These are phyloP conservation scores for Lochmaea capreae DNA, from an alignment of 2,888 invertebrate species.

Conservation along the genomic window DNA sequence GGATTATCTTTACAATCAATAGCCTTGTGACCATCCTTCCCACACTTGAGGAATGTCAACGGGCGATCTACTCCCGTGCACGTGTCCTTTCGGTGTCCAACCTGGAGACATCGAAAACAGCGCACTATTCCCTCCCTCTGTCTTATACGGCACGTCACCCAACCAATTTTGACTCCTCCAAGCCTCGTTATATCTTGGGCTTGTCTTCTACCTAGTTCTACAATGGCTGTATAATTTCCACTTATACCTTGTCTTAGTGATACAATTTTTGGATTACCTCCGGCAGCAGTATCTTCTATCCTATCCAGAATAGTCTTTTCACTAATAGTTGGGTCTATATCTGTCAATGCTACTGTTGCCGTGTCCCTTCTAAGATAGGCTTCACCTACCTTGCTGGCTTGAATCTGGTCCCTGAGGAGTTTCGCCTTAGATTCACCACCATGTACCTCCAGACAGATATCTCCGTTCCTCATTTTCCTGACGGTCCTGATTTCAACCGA, in stretches of 20 bases:
- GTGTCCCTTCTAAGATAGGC: slow-evolving; percentile 4
- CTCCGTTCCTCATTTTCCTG: too few relatives aligned
- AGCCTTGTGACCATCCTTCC: slow-evolving; percentile 23
- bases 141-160: background rate
- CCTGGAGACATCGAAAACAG: slow-evolving; percentile 23
- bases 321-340: slow-evolving; percentile 4
- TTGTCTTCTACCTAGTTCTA: slow-evolving; percentile 1
- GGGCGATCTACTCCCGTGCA: slow-evolving; percentile 29
- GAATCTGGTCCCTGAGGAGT: slow-evolving; percentile 4
- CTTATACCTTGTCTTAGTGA: slow-evolving; percentile 1
- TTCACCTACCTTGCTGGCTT: slow-evolving; percentile 4
- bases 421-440: slow-evolving; percentile 4
- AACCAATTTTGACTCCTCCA: background rate
- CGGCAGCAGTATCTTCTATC: slow-evolving; percentile 4
- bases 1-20: slow-evolving; percentile 17
- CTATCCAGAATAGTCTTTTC: slow-evolving; percentile 4
- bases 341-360: slow-evolving; percentile 4
- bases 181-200: background rate
- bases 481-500: slow-evolving; percentile 2
- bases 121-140: background rate
- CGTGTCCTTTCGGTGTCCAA: slow-evolving; percentile 12
- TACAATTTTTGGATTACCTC: slow-evolving; percentile 4
- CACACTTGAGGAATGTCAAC: slow-evolving; percentile 27
- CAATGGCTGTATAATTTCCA: slow-evolving; percentile 4
- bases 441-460: slow-evolving; percentile 4